Base-by-base conservation (phyloP, 2,113 vertebrate genomes). In the Elephas maximus region DNA sequence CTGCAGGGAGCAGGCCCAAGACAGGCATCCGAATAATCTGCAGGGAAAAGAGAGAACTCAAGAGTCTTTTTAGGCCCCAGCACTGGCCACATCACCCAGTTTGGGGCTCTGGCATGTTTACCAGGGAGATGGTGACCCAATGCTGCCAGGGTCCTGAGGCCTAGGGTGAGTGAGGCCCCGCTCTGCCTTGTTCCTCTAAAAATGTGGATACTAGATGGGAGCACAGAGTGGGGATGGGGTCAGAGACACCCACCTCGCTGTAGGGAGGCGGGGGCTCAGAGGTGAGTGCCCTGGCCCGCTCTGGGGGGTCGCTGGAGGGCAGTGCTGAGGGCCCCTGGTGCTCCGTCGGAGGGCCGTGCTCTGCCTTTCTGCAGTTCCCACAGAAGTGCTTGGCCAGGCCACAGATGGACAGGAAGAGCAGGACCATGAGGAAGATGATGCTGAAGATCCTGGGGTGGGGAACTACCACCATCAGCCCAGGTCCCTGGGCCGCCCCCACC, bases 11-110 rank as follows among this genome's bases (percentile, higher is more conserved):
- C 18, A 71, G 81, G 45, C 5, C 65, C 88, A 62, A n/a, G 67
- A 44, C 14, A 0, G 97, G 81, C 90, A 96, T 98, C 93, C 53
- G 85, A 71, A 98, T 41, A 20, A 98, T 76, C 98, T 98, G 92
- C 51, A 63, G 85, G 37, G 7, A 78, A 45, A 63, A 87, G 62
- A 62, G 37, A 24, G 30, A 24, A 4, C 20, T 65, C 30, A 60
- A 60, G 65, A 9, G n/a, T 11, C 53, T 83, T 69, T 67, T 85
- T 3, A 24, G 62, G 33, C 21, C 44, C 45, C 17, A 86, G 79
- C 45, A 17, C 65, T 21, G 24, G 69, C 60, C 53, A 1, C 0
- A 5, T 53, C 44, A 8, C 60, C 37, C 8, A 8, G 0, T 0
- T 4, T 53, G n/a, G 4, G 44, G 37, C 6, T 6, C 23, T 28